Percentiles rank a stretch among this genome's conserved stretches.
These are phyloP conservation scores for Sitobion miscanthi DNA, from an alignment of 1,140 invertebrate species.

Conservation along the genomic window DNA sequence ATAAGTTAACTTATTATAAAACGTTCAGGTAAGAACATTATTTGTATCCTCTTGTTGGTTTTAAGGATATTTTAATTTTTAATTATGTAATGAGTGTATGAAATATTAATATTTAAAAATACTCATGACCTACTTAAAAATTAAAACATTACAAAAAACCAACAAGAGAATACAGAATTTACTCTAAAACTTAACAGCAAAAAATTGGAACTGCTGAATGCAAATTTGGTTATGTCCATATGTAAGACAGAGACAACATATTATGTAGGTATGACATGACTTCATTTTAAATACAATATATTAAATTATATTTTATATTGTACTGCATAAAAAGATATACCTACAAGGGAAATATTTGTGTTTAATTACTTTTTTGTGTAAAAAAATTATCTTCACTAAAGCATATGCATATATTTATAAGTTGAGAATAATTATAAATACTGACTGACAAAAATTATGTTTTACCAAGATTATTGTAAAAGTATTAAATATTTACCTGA, in stretches of 20 bases:
- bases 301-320: neutral
- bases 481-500: conserved; percentile 62
- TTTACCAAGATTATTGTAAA: neutral
- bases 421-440: neutral
- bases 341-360: neutral
- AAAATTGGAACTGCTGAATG: neutral
- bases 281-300: neutral
- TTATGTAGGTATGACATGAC: neutral
- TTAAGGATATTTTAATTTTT: no score
- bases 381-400: neutral
- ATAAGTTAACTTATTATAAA: no score
- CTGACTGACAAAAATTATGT: neutral
- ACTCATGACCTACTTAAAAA: no score
- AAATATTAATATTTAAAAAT: no score
- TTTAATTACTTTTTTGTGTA: neutral
- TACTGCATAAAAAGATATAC: neutral
- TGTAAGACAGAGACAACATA: neutral
- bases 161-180: no score
- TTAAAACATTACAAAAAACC: no score
- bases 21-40: no score
- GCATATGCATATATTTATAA: neutral
- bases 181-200: no score
- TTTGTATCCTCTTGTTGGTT: no score
- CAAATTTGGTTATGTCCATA: neutral
- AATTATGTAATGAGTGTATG: no score